A percentile compares a stretch with the other conserved stretches of the same genome.
Conservation (phyloP, 2,113 vertebrate species). For the Dolichotis patagonum region DNA sequence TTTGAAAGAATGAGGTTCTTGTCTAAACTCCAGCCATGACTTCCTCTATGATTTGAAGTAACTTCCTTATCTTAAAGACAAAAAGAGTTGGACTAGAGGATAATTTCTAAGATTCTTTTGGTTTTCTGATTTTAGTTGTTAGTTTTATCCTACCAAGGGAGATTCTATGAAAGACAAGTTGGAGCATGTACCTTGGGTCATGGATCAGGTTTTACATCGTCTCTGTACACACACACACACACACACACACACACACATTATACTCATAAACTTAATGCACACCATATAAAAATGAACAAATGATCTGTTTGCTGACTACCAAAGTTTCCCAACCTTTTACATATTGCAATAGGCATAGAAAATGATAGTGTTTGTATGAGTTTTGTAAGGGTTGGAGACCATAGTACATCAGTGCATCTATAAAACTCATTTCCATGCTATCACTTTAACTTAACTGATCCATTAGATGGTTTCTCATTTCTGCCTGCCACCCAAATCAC, state of each 20-base stretch:
- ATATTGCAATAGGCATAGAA: background rate
- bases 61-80: background rate
- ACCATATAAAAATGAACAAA: background rate
- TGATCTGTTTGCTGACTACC: background rate
- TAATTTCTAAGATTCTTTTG: background rate
- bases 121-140: constrained; percentile 8
- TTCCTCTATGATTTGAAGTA: constrained; percentile 31
- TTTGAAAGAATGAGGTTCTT: background rate
- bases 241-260: background rate
- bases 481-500: background rate
- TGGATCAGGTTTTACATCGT: background rate
- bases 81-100: constrained; percentile 5
- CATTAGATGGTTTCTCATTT: background rate
- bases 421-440: background rate
- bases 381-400: background rate
- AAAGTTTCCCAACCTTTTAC: background rate
- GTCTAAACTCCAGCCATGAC: background rate
- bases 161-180: background rate
- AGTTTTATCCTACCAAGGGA: background rate
- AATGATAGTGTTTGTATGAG: background rate
- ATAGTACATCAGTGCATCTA: background rate
- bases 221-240: background rate
- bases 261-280: background rate
- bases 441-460: background rate
- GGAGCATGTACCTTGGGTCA: background rate